A percentile compares a stretch with the other conserved stretches of the same genome.
These are phyloP conservation scores for Tetanocera ferruginea DNA, from an alignment of 2,888 invertebrate species.

Conservation along the genomic window DNA sequence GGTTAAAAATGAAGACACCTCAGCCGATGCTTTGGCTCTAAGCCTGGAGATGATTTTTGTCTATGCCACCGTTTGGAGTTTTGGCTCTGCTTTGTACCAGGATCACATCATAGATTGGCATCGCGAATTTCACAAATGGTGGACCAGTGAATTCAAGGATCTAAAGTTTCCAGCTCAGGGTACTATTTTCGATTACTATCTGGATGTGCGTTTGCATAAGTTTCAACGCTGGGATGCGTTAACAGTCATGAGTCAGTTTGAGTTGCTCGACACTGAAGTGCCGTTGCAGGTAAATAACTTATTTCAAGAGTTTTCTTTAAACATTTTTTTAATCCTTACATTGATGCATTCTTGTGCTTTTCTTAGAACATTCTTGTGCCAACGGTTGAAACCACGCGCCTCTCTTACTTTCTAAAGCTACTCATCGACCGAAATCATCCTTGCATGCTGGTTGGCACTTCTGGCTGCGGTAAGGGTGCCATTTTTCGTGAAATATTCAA, in stretches of 20 bases:
- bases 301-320: too few species aligned
- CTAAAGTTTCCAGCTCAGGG: slow-evolving; percentile 88
- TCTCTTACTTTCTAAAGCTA: slow-evolving; percentile 89
- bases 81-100: slow-evolving; percentile 91
- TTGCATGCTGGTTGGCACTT: slow-evolving; percentile 90
- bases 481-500: slow-evolving; percentile 79
- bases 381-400: slow-evolving; percentile 89
- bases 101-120: slow-evolving; percentile 93
- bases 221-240: slow-evolving; percentile 89
- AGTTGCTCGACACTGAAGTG: slow-evolving; percentile 78
- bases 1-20: slow-evolving; percentile 74
- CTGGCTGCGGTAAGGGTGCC: slow-evolving; percentile 94
- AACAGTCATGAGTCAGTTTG: slow-evolving; percentile 71
- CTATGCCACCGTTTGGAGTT: slow-evolving; percentile 93
- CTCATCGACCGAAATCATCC: slow-evolving; percentile 84
- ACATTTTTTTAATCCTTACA: slow-evolving; percentile 26
- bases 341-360: not conserved
- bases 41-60: slow-evolving; percentile 92
- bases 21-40: slow-evolving; percentile 75
- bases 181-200: slow-evolving; percentile 90
- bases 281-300: slow-evolving; percentile 82
- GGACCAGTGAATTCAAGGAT: slow-evolving; percentile 91
- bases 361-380: slow-evolving; percentile 84
- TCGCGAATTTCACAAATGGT: slow-evolving; percentile 97
- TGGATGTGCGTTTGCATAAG: slow-evolving; percentile 87